Evolutionary conservation across 2,113 vertebrate genomes (phyloP), one percentile per base, ranked within the genome.

Genomic region (Phaethornis superciliosus): DNA sequence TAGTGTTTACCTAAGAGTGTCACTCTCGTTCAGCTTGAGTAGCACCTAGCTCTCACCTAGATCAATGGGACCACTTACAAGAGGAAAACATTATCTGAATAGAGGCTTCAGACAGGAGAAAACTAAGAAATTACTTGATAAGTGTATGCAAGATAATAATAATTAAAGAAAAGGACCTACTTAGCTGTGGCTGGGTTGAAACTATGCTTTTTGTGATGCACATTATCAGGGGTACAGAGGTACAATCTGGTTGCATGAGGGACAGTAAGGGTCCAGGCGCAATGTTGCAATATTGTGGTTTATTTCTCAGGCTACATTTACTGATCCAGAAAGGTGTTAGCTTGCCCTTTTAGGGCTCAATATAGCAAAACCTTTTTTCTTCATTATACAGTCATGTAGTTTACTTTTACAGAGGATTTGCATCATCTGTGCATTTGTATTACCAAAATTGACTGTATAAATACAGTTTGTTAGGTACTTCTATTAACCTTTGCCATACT

Each of bases 401-500:
- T 90, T 84, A 93, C 88, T 93, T 93, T 93, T 92, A 70, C 33
- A 64, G 52, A 74, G 59, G 22, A 85, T 85, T 83, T 81, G 28
- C 76, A 94, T 81, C 42, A 70, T 74, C 47, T 23, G 21, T 74
- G n/a, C 46, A 77, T 82, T 88, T 85, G 33, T 81, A 55, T 83
- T 83, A 88, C 42, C 55, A 59, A 60, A 90, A 59, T 24, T 81
- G 59, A 83, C 88, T 88, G 9, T 47, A 69, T 72, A 91, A 80
- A 85, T 51, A 51, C 23, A 59, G 23, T 63, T 74, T 44, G 21
- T 89, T 77, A 85, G 51, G 40, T 82, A 76, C 17, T 89, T 90
- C 70, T 87, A 76, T 89, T 93, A 94, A 88, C 65, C n/a, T 96
- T 94, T 64, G 46, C 62, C 49, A 69, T 47, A 85, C 18, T 85